Conservation (phyloP, 2,888 invertebrate genomes). For the Unio pictorum region DNA sequence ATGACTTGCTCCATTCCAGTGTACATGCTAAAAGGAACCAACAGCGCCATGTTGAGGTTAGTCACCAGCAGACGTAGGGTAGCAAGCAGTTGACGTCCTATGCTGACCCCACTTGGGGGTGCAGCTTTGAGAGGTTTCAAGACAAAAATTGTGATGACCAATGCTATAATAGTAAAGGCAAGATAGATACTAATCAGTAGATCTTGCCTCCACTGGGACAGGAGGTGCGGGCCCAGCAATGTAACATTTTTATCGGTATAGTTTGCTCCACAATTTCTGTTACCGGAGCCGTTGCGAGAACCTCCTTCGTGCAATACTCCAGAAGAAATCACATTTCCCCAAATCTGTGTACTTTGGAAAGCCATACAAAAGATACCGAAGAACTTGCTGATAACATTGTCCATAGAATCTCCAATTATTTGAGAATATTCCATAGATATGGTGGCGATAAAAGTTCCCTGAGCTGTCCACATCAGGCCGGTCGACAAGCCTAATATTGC, state of each 20-base stretch:
- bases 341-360: constrained; percentile 49
- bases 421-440: constrained; percentile 39
- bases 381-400: constrained; percentile 39
- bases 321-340: constrained; percentile 45
- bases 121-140: constrained; percentile 35
- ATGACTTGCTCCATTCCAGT: constrained; percentile 47
- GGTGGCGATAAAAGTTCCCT: constrained; percentile 46
- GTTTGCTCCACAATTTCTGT: constrained; percentile 48
- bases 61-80: constrained; percentile 38
- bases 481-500: constrained; percentile 44
- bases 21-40: constrained; percentile 46
- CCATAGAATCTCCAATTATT: constrained; percentile 34
- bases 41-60: constrained; percentile 37
- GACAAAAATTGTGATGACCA: constrained; percentile 37
- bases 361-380: constrained; percentile 53
- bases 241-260: constrained; percentile 25
- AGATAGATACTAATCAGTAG: constrained; percentile 42
- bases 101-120: constrained; percentile 16
- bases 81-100: constrained; percentile 27
- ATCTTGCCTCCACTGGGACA: constrained; percentile 27
- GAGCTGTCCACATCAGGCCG: constrained; percentile 52
- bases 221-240: constrained; percentile 26
- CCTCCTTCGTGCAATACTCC: constrained; percentile 20
- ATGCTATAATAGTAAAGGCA: constrained; percentile 37
- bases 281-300: neutral